Evolutionary conservation across 2,797 vertebrate species (phyloP).

Genomic region (Propithecus deckenii): DNA sequence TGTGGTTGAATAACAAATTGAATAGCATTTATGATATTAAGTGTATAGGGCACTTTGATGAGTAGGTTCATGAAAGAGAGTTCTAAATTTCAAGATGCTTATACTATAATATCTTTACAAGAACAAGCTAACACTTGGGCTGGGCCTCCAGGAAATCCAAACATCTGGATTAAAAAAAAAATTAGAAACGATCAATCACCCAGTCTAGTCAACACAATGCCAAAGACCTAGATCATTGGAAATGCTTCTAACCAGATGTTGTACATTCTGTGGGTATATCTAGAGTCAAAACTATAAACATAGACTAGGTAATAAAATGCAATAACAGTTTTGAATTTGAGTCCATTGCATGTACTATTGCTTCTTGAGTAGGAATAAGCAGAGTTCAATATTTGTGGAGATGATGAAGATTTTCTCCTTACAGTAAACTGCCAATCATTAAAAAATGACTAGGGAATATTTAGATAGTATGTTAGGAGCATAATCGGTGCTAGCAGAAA

Average conservation of each 20-base stretch:
- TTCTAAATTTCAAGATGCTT: slow-evolving; percentile 14
- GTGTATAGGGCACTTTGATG: not conserved
- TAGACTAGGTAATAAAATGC: not conserved
- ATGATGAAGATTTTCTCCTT: not conserved
- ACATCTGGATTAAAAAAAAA: slow-evolving; percentile 46
- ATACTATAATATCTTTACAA: not conserved
- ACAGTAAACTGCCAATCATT: not conserved
- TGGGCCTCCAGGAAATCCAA: slow-evolving; percentile 28
- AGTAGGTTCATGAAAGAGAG: not conserved
- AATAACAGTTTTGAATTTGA: not conserved
- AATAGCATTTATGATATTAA: slow-evolving; percentile 22
- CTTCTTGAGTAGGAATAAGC: not conserved
- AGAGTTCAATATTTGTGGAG: slow-evolving; percentile 14
- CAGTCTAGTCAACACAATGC: slow-evolving; percentile 38
- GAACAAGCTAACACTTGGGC: not conserved
- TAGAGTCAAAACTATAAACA: slow-evolving; percentile 9
- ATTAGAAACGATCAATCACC: slow-evolving; percentile 1
- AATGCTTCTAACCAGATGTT: slow-evolving; percentile 31
- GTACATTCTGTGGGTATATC: not conserved
- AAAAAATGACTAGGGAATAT: not conserved
- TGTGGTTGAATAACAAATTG: slow-evolving; percentile 28
- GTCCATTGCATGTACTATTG: not conserved
- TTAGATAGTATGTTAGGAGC: not conserved
- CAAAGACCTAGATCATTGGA: slow-evolving; percentile 7
- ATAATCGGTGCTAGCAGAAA: not conserved